phyloP scores from a whole-genome alignment of 2,113 vertebrate species.

The Rhagologus leucostigma region DNA sequence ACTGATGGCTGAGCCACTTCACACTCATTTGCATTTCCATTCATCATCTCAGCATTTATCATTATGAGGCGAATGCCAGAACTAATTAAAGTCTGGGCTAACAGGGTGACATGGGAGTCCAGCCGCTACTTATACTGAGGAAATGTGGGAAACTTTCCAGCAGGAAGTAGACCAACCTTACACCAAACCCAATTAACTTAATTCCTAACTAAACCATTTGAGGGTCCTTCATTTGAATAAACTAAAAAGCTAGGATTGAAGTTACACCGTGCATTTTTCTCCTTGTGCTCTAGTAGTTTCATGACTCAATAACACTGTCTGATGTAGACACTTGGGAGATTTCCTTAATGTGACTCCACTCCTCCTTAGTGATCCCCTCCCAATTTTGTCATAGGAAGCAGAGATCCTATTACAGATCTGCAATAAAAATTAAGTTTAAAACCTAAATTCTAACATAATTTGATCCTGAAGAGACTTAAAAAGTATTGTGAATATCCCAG shows the following conservation, averaged over 20 bases:
- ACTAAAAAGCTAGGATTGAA: slow-evolving; percentile 45
- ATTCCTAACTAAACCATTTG: slow-evolving; percentile 82
- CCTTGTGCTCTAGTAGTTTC: neutral
- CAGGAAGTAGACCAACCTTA: slow-evolving; percentile 83
- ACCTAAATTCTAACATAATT: neutral
- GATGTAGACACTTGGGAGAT: neutral
- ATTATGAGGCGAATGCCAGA: slow-evolving; percentile 91
- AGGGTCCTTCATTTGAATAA: slow-evolving; percentile 84
- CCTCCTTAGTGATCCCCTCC: neutral
- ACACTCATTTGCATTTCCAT: slow-evolving; percentile 95
- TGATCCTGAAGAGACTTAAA: neutral
- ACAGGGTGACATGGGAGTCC: slow-evolving; percentile 85
- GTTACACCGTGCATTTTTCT: slow-evolving; percentile 1
- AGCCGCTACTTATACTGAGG: slow-evolving; percentile 74
- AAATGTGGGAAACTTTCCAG: slow-evolving; percentile 82
- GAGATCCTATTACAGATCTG: neutral
- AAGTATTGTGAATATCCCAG: neutral
- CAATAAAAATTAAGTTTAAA: neutral
- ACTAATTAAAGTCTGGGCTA: slow-evolving; percentile 98
- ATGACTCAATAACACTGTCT: neutral
- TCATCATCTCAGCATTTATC: slow-evolving; percentile 96
- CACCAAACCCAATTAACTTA: slow-evolving; percentile 91
- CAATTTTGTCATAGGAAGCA: neutral
- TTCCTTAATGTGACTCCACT: neutral
- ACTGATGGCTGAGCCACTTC: slow-evolving; percentile 89